Base-by-base conservation (phyloP, 2,797 vertebrate species). In the Sebastes nivosus region DNA sequence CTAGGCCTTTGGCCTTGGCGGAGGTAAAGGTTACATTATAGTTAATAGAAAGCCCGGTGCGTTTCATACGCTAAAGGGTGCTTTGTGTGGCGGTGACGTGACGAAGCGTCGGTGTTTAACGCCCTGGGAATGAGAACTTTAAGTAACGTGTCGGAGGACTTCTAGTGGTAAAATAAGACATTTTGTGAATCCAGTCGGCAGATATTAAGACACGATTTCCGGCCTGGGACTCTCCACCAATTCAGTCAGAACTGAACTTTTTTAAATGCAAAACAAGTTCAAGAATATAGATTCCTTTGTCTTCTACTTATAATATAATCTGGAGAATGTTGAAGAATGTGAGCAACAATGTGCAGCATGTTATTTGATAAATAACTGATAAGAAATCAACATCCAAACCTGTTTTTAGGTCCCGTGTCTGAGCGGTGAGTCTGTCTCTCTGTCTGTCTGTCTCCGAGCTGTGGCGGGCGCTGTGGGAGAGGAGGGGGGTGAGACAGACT, bases 401-500 rank as follows among this genome's bases (percentile, higher is more conserved):
- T 34, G 6, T 29, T 20, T 6, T 36, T 8, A 2, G 20, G n/a
- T 63, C 2, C 3, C 30, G 18, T 32, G 32, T 67, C 24, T 59
- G 24, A 77, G n/a, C 52, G 16, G 1, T 57, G 66, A 32, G 36
- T 34, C 84, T 57, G 88, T 84, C 83, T 88, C 80, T 24, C 55
- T 42, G 14, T 16, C 42, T 46, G 14, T 18, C 42, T 46, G 42
- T 46, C 42, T 46, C 42, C 14, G 14, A 52, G 50, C 82, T n/a
- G 67, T n/a, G 75, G 22, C 20, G 2, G 74, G 66, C 84, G 0
- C 79, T 3, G 74, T 82, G 4, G 10, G 34, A 1, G 32, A 0
- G 6, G 11, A n/a, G 36, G 70, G 83, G 25, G 20, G 46, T 46
- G 87, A 92, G 91, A 92, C 91, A 88, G 90, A 79, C 75, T 87